These are phyloP conservation scores for Tetragonula clypearis DNA, from an alignment of 1,140 invertebrate species.

Conservation along the genomic window DNA sequence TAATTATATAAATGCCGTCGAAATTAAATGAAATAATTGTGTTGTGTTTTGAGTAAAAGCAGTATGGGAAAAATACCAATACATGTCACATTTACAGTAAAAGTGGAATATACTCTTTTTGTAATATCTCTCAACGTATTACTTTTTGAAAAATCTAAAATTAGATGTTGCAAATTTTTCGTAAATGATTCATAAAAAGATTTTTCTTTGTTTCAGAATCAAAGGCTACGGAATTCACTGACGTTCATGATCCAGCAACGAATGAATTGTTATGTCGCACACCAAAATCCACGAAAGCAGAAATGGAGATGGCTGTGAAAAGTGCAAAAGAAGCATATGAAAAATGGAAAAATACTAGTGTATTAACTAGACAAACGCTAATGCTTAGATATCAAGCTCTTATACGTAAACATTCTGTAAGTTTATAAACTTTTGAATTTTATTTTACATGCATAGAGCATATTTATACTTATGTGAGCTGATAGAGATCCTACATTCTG, in stretches of 20 bases:
- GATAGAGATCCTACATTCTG: too few relatives aligned
- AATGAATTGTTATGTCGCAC: slow-evolving; percentile 92
- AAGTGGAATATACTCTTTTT: not conserved
- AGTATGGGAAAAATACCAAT: not conserved
- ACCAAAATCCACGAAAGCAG: slow-evolving; percentile 93
- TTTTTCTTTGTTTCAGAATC: slow-evolving; percentile 85
- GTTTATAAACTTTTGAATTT: slow-evolving; percentile 10
- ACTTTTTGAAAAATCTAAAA: not conserved
- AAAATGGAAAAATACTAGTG: slow-evolving; percentile 95
- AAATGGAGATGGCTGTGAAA: slow-evolving; percentile 96
- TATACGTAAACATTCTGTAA: slow-evolving; percentile 89
- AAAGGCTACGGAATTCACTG: slow-evolving; percentile 95
- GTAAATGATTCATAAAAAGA: not conserved
- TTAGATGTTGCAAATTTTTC: not conserved
- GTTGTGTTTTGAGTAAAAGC: not conserved
- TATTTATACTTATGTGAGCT: too few relatives aligned
- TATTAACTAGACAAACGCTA: slow-evolving; percentile 96
- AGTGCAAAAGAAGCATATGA: slow-evolving; percentile 92
- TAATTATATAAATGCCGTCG: not conserved
- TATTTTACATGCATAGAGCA: not conserved
- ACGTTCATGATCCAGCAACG: slow-evolving; percentile 96
- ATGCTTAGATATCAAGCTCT: slow-evolving; percentile 96
- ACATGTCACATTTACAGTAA: not conserved
- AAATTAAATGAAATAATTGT: not conserved
- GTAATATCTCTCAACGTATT: not conserved